Evolutionary conservation across 1,140 invertebrate genomes (phyloP).

Genomic region (Zaprionus ornatus): DNA sequence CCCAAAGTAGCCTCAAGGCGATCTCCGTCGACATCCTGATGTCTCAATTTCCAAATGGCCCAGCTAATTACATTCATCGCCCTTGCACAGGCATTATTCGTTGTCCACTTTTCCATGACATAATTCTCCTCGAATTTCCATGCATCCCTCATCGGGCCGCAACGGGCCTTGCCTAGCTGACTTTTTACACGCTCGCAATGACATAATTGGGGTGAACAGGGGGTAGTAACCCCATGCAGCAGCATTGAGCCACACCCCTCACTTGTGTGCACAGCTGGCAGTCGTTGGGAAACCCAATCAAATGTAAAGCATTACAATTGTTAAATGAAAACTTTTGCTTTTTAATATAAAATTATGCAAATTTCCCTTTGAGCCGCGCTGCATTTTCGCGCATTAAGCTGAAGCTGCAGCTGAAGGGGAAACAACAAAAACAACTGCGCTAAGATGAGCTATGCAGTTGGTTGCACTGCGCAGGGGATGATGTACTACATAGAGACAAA

Average conservation of each 20-base stretch:
- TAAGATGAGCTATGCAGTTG: not conserved
- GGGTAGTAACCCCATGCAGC: constrained; percentile 20
- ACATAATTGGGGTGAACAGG: constrained; percentile 68
- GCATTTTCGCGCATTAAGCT: constrained; percentile 45
- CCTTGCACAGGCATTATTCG: constrained; percentile 21
- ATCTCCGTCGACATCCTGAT: constrained; percentile 27
- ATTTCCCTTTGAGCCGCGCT: constrained; percentile 44
- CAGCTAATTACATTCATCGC: constrained; percentile 63
- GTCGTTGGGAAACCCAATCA: constrained; percentile 49
- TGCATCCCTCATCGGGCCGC: not conserved
- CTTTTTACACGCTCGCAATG: constrained; percentile 58
- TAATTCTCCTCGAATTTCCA: constrained; percentile 67
- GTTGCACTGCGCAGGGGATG: not conserved
- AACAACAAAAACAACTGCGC: constrained; percentile 2
- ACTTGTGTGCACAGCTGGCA: constrained; percentile 75
- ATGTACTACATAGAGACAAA: not conserved
- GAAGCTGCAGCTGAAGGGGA: constrained; percentile 7
- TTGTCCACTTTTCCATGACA: constrained; percentile 50
- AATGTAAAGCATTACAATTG: constrained; percentile 68
- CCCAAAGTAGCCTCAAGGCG: constrained; percentile 44
- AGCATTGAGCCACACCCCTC: constrained; percentile 55
- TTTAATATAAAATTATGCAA: constrained; percentile 78
- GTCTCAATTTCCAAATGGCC: constrained; percentile 77
- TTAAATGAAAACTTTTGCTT: constrained; percentile 68
- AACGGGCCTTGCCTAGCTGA: constrained; percentile 53